Evolutionary conservation across 2,888 invertebrate genomes (phyloP).

Genomic region (Branchellion lobata): DNA sequence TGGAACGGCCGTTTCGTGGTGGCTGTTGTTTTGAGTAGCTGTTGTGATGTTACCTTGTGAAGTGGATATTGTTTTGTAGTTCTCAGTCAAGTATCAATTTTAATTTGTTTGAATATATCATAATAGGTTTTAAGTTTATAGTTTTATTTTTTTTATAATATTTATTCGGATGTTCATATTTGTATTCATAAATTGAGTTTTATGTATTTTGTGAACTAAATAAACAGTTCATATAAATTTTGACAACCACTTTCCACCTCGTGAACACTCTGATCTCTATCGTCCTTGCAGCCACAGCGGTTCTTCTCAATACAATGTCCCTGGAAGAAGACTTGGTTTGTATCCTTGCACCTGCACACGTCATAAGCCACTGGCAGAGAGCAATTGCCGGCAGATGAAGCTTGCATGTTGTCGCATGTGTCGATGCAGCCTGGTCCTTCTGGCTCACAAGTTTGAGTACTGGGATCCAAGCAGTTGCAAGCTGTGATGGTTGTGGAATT

Average conservation of each 20-base stretch:
- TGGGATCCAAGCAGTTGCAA: background rate
- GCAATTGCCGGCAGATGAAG: background rate
- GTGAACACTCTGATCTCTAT: slow-evolving; percentile 6
- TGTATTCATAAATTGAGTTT: no score
- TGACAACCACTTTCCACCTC: no score
- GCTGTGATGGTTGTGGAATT: no score
- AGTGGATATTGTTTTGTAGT: no score
- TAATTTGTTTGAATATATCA: no score
- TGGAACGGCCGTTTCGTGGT: no score
- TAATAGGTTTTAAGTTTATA: no score
- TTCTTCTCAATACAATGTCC: slow-evolving; percentile 4
- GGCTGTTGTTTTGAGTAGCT: no score
- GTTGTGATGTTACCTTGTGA: no score
- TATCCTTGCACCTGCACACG: background rate
- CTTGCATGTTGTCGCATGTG: slow-evolving; percentile 19
- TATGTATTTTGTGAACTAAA: no score
- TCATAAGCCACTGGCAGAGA: background rate
- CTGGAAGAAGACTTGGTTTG: slow-evolving; percentile 23
- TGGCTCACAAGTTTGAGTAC: background rate
- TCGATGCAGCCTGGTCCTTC: background rate
- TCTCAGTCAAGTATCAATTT: no score
- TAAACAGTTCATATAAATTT: no score
- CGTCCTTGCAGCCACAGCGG: slow-evolving; percentile 7
- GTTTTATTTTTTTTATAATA: background rate
- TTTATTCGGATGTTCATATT: background rate